Conservation (phyloP, 2,888 invertebrate species). For the Metellina segmentata region DNA sequence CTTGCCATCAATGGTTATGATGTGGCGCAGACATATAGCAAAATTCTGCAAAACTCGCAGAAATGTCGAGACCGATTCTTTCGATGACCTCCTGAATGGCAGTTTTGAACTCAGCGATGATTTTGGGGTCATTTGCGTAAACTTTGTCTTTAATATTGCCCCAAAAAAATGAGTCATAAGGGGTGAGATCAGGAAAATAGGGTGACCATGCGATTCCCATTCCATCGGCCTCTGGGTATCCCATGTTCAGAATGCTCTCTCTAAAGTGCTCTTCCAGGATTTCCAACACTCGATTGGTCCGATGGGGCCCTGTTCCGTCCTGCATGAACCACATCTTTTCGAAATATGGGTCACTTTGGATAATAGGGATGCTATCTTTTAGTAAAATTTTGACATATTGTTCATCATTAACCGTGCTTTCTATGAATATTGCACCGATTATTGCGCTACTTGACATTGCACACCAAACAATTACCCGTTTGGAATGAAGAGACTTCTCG, state of each 20-base stretch:
- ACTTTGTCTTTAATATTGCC: background rate
- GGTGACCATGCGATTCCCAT: background rate
- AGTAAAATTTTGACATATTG: background rate
- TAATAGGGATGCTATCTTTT: background rate
- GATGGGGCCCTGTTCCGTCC: background rate
- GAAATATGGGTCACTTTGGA: slow-evolving; percentile 7
- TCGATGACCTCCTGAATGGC: too few species aligned
- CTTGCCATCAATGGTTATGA: too few species aligned
- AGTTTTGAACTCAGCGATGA: too few species aligned
- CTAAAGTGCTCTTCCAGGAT: slow-evolving; percentile 15
- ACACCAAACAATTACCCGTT: slow-evolving; percentile 2
- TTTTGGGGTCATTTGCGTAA: too few species aligned
- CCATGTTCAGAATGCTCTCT: slow-evolving; percentile 4
- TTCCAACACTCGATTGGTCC: background rate
- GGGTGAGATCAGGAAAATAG: background rate
- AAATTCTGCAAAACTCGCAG: too few species aligned
- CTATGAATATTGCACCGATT: slow-evolving; percentile 14
- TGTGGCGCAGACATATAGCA: too few species aligned
- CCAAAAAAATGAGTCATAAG: background rate
- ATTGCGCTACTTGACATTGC: background rate
- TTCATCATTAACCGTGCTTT: background rate
- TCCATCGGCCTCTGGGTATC: background rate
- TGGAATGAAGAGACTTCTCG: background rate
- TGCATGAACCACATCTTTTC: too few species aligned
- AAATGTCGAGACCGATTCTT: too few species aligned